Percentiles rank a stretch among this genome's conserved stretches.
phyloP scores from a whole-genome alignment of 2,888 invertebrate genomes.

The Rhorus exstirpatorius region DNA sequence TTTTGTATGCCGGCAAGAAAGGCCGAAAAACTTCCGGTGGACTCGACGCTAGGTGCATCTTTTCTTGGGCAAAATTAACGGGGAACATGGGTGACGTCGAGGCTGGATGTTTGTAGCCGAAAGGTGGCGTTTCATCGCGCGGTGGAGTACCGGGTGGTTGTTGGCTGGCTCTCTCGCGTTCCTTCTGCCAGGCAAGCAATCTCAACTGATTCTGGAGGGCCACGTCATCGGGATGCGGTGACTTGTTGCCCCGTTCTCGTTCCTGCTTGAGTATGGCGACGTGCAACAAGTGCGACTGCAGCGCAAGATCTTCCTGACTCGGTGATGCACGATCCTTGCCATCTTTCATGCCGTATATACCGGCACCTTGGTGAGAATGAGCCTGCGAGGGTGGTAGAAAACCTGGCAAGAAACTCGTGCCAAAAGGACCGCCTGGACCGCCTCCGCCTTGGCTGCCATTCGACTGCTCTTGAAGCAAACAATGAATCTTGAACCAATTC shows the following conservation, averaged over 20 bases:
- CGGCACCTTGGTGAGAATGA: slow-evolving; percentile 72
- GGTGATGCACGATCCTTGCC: slow-evolving; percentile 80
- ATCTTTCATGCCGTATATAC: slow-evolving; percentile 74
- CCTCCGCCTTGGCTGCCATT: slow-evolving; percentile 76
- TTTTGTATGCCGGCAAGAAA: slow-evolving; percentile 80
- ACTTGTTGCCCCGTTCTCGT: slow-evolving; percentile 80
- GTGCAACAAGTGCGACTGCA: slow-evolving; percentile 82
- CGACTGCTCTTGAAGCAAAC: slow-evolving; percentile 93
- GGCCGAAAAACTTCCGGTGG: slow-evolving; percentile 87
- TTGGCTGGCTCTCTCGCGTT: slow-evolving; percentile 74
- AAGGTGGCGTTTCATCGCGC: slow-evolving; percentile 67
- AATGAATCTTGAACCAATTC: slow-evolving; percentile 98
- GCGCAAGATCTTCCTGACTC: slow-evolving; percentile 81
- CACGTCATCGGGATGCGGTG: slow-evolving; percentile 82
- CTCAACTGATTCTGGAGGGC: slow-evolving; percentile 82
- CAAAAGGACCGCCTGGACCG: slow-evolving; percentile 76
- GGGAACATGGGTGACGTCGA: slow-evolving; percentile 78
- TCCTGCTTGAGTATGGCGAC: slow-evolving; percentile 84
- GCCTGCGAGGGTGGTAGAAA: slow-evolving; percentile 78
- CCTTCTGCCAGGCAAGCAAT: slow-evolving; percentile 81
- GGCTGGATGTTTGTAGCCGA: slow-evolving; percentile 75
- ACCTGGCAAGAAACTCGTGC: slow-evolving; percentile 77
- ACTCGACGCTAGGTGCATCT: slow-evolving; percentile 75
- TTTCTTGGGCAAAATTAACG: slow-evolving; percentile 79
- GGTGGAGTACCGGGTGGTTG: slow-evolving; percentile 68